Evolutionary conservation across 2,797 vertebrate species (phyloP), one percentile per base, ranked within the genome.

Genomic region (Chaunax sp.): DNA sequence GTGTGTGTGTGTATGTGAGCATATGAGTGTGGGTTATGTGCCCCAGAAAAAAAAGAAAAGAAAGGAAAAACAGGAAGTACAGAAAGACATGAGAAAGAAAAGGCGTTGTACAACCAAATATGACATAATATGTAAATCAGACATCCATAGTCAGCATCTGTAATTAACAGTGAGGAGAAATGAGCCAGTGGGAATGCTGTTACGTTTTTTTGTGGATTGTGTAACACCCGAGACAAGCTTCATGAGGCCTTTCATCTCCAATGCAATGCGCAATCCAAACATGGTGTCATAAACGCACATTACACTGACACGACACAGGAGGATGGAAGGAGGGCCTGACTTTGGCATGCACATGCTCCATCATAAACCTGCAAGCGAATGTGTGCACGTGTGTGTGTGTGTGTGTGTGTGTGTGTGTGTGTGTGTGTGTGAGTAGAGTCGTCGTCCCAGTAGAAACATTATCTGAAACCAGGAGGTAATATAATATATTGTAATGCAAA

Each of bases 161-260:
- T 75, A 80, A 86, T 88, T 68, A 79, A 61, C 19, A 7, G 35
- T 0, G 26, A 57, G 65, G 50, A 71, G 51, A 64, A 70, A 62
- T 53, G 73, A 61, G 69, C 47, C 9, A 2, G 14, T 14, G 72
- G 30, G 68, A 57, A 47, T 12, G 68, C 45, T 50, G 65, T 56
- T 64, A 10, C 76, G 75, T 60, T 69, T n/a, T n/a, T n/a, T 64
- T 68, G 81, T 22, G 33, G 74, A 16, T 62, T 38, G 41, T 51
- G 69, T 12, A 49, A 59, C 41, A 52, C 22, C 43, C 58, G 51
- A 60, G 72, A 72, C 72, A 33, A 38, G 60, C 71, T 49, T 65
- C 64, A 53, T 6, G 15, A 15, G 61, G 69, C 78, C 81, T 87
- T 89, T 91, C 70, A 87, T 89, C 85, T 84, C 69, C 75, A 61